Percentiles rank a stretch among this genome's conserved stretches.
phyloP scores from a whole-genome alignment of 2,113 vertebrate species.

The Ammodytes marinus region DNA sequence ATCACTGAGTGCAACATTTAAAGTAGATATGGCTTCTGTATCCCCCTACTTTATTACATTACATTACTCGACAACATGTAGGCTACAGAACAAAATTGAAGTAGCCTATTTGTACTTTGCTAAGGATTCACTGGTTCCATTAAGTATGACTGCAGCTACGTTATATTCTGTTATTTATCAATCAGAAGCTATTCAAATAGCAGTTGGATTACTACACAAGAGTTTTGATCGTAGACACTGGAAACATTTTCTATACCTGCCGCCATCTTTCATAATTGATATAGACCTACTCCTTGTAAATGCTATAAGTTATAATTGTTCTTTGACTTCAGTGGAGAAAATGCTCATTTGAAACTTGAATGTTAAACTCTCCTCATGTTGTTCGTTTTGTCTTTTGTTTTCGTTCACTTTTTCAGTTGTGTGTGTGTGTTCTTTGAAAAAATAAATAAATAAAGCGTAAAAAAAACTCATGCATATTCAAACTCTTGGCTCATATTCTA shows the following conservation, averaged over 20 bases:
- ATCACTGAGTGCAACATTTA: slow-evolving; percentile 20
- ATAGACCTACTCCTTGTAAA: background rate
- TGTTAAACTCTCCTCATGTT: background rate
- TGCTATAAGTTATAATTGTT: background rate
- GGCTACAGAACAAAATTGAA: too few species aligned
- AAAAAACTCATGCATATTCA: background rate
- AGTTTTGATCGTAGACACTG: too few species aligned
- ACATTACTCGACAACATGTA: too few species aligned
- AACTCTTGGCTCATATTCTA: background rate
- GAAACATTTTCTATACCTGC: too few species aligned
- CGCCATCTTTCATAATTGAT: background rate
- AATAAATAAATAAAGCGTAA: too few species aligned
- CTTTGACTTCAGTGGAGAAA: background rate
- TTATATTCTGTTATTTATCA: background rate
- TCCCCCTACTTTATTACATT: background rate
- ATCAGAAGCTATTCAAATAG: too few species aligned
- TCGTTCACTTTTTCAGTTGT: too few species aligned
- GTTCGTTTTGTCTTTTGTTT: too few species aligned
- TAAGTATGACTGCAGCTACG: background rate
- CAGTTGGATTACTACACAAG: too few species aligned
- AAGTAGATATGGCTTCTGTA: background rate
- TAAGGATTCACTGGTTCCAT: background rate
- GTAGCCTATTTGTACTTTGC: too few species aligned
- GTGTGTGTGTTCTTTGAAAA: too few species aligned
- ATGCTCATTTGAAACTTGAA: background rate